A percentile compares a stretch with the other conserved stretches of the same genome.
Conservation (phyloP, 2,113 vertebrate species). For the Lycaon pictus region DNA sequence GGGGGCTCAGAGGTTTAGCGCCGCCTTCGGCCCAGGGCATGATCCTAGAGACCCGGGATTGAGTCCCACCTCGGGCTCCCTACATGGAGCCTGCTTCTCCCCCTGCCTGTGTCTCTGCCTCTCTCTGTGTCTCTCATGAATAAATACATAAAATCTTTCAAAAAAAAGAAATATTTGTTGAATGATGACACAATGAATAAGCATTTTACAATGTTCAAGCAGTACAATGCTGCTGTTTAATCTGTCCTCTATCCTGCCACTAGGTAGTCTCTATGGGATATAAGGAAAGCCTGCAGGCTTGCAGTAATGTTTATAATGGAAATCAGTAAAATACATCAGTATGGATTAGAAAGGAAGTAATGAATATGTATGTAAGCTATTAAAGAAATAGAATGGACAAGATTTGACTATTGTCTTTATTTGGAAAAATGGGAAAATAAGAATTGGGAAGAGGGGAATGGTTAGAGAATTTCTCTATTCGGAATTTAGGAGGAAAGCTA, state of each 20-base stretch:
- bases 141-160: no score
- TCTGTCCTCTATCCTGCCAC: background rate
- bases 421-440: background rate
- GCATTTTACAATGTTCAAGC: background rate
- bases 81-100: no score
- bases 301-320: background rate
- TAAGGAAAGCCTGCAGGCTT: background rate
- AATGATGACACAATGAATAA: background rate
- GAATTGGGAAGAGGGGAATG: background rate
- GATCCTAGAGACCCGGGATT: no score
- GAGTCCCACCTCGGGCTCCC: no score
- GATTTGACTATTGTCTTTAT: background rate
- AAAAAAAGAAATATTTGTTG: background rate
- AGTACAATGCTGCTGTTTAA: background rate
- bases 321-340: background rate
- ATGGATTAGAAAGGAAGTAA: background rate
- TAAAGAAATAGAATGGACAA: background rate
- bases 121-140: no score
- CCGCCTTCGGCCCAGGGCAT: no score
- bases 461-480: constrained; percentile 20
- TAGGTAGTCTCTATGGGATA: background rate
- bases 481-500: background rate
- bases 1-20: no score
- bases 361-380: background rate
- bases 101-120: no score